Evolutionary conservation across 2,113 vertebrate genomes (phyloP), one percentile per base, ranked within the genome.

Genomic region (Pontoporia blainvillei): DNA sequence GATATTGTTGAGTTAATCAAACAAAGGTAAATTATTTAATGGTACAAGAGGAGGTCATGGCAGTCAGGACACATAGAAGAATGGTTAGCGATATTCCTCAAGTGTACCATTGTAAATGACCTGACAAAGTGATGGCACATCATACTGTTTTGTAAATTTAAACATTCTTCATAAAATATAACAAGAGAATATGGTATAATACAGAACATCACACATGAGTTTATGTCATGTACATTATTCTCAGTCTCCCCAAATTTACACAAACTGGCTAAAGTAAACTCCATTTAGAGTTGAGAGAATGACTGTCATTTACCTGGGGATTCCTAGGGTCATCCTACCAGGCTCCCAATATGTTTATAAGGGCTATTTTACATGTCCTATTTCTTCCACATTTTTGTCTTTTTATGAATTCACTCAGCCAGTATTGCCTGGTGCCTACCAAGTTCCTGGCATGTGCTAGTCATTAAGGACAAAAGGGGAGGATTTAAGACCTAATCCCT

Each of bases 31-130:
- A 41, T n/a, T 62, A 64, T 27, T 81, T 52, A 34, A 12, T 15
- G 6, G 44, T 17, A 52, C 14, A 82, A 13, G 44, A 83, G 8
- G 17, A 69, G 44, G 15, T 18, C 18, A 29, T 15, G 15, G 17
- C 2, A 11, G 34, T 64, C 34, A 81, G 20, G 21, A 44, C 9
- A 25, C 1, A 1, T 1, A 91, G 54, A 5, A 41, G 46, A 52
- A 14, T 2, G 1, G 1, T 46, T 34, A 36, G 7, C 7, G 6
- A 1, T 4, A 15, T 46, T 76, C 2, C 17, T 72, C 39, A 69
- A 39, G 61, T 46, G 1, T 34, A 61, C 1, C 0, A 1, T 2
- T 78, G 14, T 6, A 46, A 54, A 1, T 23, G 41, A 8, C 21
- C n/a, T 34, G 11, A 83, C 59, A 31, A 57, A 57, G 8, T 62